phyloP scores from a whole-genome alignment of 2,888 invertebrate species.

The Melinaea menophilus region DNA sequence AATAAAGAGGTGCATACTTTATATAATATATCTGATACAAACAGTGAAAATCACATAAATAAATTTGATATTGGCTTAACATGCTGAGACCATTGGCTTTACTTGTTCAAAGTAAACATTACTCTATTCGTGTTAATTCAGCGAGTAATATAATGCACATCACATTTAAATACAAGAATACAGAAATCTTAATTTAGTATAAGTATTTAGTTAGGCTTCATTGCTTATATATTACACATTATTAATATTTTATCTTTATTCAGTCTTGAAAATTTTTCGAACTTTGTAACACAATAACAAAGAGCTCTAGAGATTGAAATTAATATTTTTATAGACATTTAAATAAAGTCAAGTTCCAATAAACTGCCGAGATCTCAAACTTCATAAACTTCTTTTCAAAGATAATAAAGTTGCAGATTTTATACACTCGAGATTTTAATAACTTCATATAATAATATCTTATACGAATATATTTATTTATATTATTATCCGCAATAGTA shows the following conservation, averaged over 20 bases:
- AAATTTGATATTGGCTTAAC: too few species aligned
- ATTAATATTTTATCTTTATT: background rate
- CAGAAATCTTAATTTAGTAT: background rate
- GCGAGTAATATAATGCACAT: too few species aligned
- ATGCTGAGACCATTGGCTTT: too few species aligned
- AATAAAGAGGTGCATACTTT: too few species aligned
- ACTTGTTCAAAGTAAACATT: too few species aligned
- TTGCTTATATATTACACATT: background rate
- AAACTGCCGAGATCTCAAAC: background rate
- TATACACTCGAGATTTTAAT: background rate
- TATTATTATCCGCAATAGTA: too few species aligned
- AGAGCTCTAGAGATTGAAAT: constrained; percentile 1
- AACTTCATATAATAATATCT: background rate
- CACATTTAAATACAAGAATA: too few species aligned
- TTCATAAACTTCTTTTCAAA: background rate
- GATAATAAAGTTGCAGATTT: constrained; percentile 1
- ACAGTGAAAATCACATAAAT: too few species aligned
- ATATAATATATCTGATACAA: too few species aligned
- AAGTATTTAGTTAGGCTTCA: too few species aligned
- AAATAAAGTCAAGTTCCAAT: background rate
- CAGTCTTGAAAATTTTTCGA: background rate
- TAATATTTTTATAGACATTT: background rate
- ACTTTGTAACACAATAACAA: background rate
- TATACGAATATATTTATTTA: too few species aligned
- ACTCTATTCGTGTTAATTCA: too few species aligned